Percentiles rank a stretch among this genome's conserved stretches.
These are phyloP conservation scores for Tragopan temminckii DNA, from an alignment of 2,797 vertebrate genomes.

Conservation along the genomic window DNA sequence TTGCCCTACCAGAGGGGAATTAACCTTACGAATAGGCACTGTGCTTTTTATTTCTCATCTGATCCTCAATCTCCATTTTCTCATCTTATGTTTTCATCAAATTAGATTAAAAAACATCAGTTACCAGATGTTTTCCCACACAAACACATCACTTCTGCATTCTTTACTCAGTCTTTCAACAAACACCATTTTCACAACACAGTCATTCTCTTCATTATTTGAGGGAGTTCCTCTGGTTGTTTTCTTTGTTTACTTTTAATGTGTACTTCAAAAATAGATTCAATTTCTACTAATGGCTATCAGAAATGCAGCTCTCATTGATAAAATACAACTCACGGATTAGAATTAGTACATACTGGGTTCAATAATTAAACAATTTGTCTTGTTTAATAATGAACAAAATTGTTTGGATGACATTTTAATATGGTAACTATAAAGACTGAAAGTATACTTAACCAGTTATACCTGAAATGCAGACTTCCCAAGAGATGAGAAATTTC, in stretches of 20 bases:
- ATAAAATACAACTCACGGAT: neutral
- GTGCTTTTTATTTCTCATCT: neutral
- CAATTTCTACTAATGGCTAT: neutral
- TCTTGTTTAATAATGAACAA: conserved; percentile 3
- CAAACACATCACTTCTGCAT: neutral
- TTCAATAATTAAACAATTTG: neutral
- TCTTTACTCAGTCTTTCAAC: neutral
- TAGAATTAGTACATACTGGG: neutral
- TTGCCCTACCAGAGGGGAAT: neutral
- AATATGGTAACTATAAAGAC: neutral
- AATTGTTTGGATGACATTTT: neutral
- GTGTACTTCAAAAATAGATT: neutral
- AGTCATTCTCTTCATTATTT: neutral
- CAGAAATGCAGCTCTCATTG: neutral
- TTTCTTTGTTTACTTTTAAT: neutral
- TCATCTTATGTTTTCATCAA: neutral
- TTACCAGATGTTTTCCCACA: neutral
- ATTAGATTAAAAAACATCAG: neutral
- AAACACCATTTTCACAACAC: neutral
- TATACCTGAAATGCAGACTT: neutral
- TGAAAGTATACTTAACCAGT: neutral
- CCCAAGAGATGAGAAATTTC: neutral
- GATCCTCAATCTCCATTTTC: neutral
- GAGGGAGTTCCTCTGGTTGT: neutral
- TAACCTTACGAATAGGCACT: neutral